Evolutionary conservation across 2,113 vertebrate species (phyloP), one percentile per base, ranked within the genome.

Genomic region (Phyllopteryx taeniolatus): DNA sequence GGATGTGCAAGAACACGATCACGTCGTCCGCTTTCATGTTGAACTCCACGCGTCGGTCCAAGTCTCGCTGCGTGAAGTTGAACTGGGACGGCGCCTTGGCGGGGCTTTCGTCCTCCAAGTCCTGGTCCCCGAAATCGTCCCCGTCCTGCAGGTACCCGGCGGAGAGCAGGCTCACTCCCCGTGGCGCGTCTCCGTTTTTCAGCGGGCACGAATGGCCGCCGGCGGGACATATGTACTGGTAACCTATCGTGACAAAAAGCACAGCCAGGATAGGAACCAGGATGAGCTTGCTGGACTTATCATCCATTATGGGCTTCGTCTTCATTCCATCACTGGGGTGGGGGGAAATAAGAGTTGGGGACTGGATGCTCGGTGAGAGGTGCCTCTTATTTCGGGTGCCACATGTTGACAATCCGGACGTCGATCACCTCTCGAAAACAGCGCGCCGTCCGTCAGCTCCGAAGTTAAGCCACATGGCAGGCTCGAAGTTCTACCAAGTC

Each of bases 1-100:
- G 97, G 88, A 99, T 99, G 93, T 99, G 97, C 68, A 99, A 85
- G 77, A 98, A 99, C 53, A 98, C 97, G 22, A 99, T 96, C 92
- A 97, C 95, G 88, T 98, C 96, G 86, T 94, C 94, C 69, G 94
- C 96, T 68, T 93, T 93, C 80, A 98, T 96, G 87, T 98, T 94
- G 91, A 98, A 98, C 77, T 93, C 94, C 91, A 94, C 95, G 76
- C 94, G 93, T 70, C 95, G 93, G 78, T 93, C 93, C 43, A 98
- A 92, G 87, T 98, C 97, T 79, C 94, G 90, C 15, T 91, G 92
- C 10, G 93, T 92, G 91, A 98, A 98, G 91, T 94, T 94, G 84
- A 95, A 96, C 87, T 92, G 93, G 8, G 89, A 92, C 46, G 88
- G 86, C 39, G 90, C 87, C 68, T 87, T 91, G 0, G 89, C 78